phyloP scores from a whole-genome alignment of 2,113 vertebrate genomes.

The Struthidea cinerea region DNA sequence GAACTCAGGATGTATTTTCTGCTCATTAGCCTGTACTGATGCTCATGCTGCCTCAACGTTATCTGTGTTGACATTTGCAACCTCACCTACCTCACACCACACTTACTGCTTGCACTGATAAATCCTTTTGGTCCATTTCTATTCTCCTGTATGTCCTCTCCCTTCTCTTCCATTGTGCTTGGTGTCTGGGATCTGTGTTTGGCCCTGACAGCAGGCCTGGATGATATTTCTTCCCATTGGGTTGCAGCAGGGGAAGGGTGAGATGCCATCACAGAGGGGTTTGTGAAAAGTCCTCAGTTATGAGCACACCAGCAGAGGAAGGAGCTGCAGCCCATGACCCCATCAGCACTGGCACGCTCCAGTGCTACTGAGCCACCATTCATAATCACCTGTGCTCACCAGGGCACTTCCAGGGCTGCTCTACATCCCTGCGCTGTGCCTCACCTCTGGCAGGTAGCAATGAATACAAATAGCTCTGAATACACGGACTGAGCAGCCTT shows the following conservation, averaged over 20 bases:
- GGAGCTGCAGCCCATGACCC: neutral
- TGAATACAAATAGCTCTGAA: neutral
- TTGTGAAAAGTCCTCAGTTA: neutral
- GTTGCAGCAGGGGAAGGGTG: neutral
- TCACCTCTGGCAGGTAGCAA: neutral
- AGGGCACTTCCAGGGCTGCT: neutral
- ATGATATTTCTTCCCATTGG: neutral
- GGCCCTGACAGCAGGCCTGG: neutral
- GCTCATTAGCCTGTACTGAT: neutral
- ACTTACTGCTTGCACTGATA: neutral
- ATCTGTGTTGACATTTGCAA: neutral
- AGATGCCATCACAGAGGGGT: neutral
- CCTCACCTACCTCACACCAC: neutral
- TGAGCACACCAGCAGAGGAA: neutral
- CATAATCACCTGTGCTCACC: neutral
- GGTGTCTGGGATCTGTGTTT: neutral
- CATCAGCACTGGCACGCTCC: neutral
- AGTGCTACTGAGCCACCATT: neutral
- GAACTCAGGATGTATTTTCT: neutral
- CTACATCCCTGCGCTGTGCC: neutral
- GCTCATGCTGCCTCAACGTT: neutral
- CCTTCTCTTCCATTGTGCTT: neutral
- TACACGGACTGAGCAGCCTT: neutral
- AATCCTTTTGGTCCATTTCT: neutral
- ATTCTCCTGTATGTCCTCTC: neutral